Evolutionary conservation across 2,797 vertebrate species (phyloP).

Genomic region (Falco rusticolus): DNA sequence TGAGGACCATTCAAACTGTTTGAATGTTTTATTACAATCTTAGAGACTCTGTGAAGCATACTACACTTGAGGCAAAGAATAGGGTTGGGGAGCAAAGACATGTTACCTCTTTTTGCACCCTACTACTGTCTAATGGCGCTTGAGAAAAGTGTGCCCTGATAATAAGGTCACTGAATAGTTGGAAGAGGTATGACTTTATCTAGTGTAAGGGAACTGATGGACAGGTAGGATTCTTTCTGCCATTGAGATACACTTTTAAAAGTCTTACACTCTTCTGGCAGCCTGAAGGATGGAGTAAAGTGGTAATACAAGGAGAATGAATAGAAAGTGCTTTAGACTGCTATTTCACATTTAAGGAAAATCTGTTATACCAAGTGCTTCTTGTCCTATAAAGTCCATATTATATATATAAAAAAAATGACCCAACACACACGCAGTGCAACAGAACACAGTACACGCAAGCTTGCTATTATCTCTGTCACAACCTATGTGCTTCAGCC

Average conservation of each 20-base stretch:
- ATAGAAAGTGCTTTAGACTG: neutral
- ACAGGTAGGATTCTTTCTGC: neutral
- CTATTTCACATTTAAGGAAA: neutral
- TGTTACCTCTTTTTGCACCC: fast-evolving
- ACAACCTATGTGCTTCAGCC: neutral
- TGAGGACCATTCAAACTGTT: neutral
- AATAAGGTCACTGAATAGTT: neutral
- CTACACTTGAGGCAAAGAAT: neutral
- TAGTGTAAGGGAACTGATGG: neutral
- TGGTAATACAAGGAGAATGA: neutral
- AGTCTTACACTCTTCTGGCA: neutral
- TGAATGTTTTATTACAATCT: neutral
- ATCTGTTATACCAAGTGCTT: neutral
- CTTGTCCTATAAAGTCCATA: neutral
- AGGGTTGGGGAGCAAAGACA: neutral
- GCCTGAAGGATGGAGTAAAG: neutral
- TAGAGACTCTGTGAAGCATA: neutral
- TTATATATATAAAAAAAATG: neutral
- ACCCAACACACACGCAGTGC: neutral
- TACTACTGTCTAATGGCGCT: neutral
- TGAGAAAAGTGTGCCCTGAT: neutral
- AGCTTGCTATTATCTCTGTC: neutral
- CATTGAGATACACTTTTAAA: neutral
- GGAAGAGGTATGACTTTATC: neutral
- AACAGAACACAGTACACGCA: neutral